These are phyloP conservation scores for Pecten maximus DNA, from an alignment of 2,888 invertebrate genomes.

Conservation along the genomic window DNA sequence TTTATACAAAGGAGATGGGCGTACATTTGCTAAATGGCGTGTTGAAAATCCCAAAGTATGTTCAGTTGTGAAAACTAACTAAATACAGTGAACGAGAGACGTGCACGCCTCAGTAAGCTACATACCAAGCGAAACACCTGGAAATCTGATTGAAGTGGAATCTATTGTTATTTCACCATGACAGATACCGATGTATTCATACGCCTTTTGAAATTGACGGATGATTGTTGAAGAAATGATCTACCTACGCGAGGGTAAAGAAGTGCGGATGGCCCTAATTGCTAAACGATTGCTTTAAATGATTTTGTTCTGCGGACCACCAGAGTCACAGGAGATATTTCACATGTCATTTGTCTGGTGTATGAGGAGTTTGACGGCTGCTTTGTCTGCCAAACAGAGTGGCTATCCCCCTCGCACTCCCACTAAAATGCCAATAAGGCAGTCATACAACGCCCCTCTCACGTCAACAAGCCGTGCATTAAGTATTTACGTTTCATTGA, in stretches of 20 bases:
- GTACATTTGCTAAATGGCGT: constrained; percentile 33
- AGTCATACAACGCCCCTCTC: background rate
- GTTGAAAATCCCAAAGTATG: constrained; percentile 7
- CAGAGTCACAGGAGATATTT: background rate
- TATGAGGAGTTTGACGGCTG: background rate
- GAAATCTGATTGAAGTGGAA: constrained; percentile 6
- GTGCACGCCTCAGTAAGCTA: background rate
- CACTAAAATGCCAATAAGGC: constrained; percentile 12
- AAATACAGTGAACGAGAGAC: background rate
- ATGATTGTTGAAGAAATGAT: constrained; percentile 33
- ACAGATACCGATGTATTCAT: constrained; percentile 28
- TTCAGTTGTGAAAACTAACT: constrained; percentile 29
- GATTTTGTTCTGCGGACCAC: constrained; percentile 7
- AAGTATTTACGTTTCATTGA: background rate
- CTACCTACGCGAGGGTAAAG: constrained; percentile 35
- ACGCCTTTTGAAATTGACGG: constrained; percentile 1
- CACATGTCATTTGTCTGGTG: constrained; percentile 8
- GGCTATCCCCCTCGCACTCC: background rate
- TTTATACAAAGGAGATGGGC: constrained; percentile 33
- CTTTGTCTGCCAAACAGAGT: background rate
- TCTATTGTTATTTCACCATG: background rate
- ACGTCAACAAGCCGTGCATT: background rate
- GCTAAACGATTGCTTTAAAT: constrained; percentile 28
- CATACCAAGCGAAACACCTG: constrained; percentile 30
- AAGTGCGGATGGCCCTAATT: constrained; percentile 29